phyloP scores from a whole-genome alignment of 1,140 invertebrate genomes.

The Bacillus rossius region DNA sequence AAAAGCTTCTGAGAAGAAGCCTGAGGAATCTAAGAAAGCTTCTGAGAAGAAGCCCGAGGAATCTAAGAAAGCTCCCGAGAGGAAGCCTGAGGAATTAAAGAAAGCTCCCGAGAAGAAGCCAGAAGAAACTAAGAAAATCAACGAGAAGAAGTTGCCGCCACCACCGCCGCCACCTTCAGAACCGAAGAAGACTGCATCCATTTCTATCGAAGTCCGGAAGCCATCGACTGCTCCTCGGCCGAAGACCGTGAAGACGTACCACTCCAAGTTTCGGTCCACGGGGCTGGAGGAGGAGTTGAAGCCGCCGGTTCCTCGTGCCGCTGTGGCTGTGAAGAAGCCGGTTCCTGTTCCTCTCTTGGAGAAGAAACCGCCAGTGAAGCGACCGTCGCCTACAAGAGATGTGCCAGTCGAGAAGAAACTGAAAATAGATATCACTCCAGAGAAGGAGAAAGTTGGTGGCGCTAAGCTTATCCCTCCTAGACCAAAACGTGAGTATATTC shows the following conservation, averaged over 20 bases:
- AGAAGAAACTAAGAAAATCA: no score
- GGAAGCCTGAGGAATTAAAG: slow-evolving; percentile 29
- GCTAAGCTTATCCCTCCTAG: slow-evolving; percentile 83
- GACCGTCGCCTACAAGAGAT: slow-evolving; percentile 25
- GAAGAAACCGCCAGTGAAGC: slow-evolving; percentile 14
- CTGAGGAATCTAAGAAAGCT: no score
- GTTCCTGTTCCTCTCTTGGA: slow-evolving; percentile 6
- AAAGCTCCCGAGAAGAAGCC: slow-evolving; percentile 2
- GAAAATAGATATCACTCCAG: slow-evolving; percentile 41
- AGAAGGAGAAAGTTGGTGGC: slow-evolving; percentile 62
- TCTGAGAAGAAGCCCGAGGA: no score
- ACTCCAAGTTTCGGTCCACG: slow-evolving; percentile 81
- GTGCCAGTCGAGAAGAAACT: slow-evolving; percentile 67
- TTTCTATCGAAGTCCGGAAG: slow-evolving; percentile 72
- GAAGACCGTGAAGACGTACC: slow-evolving; percentile 84
- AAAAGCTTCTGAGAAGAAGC: no score
- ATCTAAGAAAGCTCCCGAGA: no score
- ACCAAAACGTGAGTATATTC: slow-evolving; percentile 74
- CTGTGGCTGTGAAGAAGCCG: neutral
- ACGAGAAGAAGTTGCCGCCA: neutral
- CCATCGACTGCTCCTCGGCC: slow-evolving; percentile 54
- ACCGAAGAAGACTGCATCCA: slow-evolving; percentile 59
- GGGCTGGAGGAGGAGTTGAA: slow-evolving; percentile 77
- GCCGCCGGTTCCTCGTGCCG: slow-evolving; percentile 54
- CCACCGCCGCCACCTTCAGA: slow-evolving; percentile 36